Evolutionary conservation across 2,797 vertebrate species (phyloP).

Genomic region (Enteromius paludinosus): DNA sequence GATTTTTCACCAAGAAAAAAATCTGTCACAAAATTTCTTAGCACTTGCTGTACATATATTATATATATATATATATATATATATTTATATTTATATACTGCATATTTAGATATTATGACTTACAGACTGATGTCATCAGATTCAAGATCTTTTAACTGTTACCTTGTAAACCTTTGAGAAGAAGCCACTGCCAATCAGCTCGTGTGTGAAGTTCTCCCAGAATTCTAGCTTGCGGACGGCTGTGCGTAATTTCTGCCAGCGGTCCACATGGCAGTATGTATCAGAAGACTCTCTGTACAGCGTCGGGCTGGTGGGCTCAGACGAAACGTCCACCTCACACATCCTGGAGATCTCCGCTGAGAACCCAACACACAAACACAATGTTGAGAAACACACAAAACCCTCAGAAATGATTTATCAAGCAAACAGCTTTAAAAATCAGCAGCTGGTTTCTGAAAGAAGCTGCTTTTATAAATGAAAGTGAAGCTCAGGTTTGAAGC

Average conservation of each 20-base stretch:
- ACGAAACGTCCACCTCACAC: slow-evolving; percentile 75
- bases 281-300: slow-evolving; percentile 71
- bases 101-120: neutral
- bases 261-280: slow-evolving; percentile 77
- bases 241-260: slow-evolving; percentile 87
- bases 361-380: slow-evolving; percentile 28
- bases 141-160: slow-evolving; percentile 31
- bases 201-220: slow-evolving; percentile 86
- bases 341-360: slow-evolving; percentile 77
- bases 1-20: neutral
- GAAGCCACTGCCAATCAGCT: slow-evolving; percentile 88
- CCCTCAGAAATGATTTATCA: neutral
- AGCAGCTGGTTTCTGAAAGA: neutral
- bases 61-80: too few relatives aligned
- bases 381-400: neutral
- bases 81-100: too few relatives aligned
- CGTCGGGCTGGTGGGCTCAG: slow-evolving; percentile 77
- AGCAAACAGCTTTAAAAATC: neutral
- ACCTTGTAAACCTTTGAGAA: slow-evolving; percentile 93
- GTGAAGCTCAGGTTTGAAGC: slow-evolving; percentile 56
- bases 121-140: neutral
- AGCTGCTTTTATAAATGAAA: slow-evolving; percentile 59
- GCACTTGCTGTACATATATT: neutral
- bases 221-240: slow-evolving; percentile 88
- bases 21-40: neutral